Evolutionary conservation across 2,113 vertebrate species (phyloP).

Genomic region (Mohoua ochrocephala): DNA sequence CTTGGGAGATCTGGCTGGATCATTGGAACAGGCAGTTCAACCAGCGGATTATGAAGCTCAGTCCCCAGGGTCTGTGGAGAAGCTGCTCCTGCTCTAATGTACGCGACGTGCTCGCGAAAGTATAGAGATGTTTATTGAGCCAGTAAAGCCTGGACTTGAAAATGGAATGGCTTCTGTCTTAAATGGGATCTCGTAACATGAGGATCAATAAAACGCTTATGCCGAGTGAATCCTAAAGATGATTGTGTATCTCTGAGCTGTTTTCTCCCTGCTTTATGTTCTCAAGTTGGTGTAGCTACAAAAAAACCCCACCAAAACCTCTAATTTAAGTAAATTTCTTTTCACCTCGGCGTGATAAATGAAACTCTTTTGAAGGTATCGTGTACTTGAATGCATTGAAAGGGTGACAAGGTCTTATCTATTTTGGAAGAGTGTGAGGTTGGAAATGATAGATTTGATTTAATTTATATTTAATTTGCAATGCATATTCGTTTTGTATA

Average conservation of each 20-base stretch:
- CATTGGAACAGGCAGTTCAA: not conserved
- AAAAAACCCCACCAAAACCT: not conserved
- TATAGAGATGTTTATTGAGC: not conserved
- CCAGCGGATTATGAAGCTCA: not conserved
- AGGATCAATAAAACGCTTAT: not conserved
- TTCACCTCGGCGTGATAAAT: not conserved
- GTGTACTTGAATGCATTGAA: not conserved
- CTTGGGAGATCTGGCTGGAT: not conserved
- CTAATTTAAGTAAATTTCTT: not conserved
- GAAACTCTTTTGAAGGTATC: not conserved
- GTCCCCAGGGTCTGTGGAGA: not conserved
- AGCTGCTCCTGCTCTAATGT: not conserved
- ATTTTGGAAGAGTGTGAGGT: not conserved
- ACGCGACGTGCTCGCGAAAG: not conserved
- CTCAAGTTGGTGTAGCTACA: not conserved
- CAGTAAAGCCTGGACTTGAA: not conserved
- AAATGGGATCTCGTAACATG: not conserved
- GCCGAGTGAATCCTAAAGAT: not conserved
- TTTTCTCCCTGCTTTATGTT: not conserved
- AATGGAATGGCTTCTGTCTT: not conserved
- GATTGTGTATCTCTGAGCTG: not conserved
- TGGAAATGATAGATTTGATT: not conserved
- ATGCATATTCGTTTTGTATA: not conserved
- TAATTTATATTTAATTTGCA: not conserved
- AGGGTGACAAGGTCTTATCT: not conserved